A percentile compares a stretch with the other conserved stretches of the same genome.
Evolutionary conservation across 2,888 invertebrate species (phyloP).

Genomic region (Petrophora chlorosata): DNA sequence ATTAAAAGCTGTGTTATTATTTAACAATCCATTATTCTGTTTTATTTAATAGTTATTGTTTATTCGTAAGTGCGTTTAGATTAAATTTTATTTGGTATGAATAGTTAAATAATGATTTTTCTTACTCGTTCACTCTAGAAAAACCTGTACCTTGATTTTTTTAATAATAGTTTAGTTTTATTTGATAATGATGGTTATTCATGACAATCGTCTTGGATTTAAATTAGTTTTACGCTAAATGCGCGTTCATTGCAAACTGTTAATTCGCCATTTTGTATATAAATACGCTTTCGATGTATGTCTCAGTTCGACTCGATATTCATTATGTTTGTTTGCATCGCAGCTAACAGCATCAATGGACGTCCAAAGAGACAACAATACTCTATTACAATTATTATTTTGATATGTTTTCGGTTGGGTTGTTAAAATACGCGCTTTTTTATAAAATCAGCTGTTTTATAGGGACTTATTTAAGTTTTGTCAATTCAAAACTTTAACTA

Average conservation of each 20-base stretch:
- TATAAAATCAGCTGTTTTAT: constrained; percentile 62
- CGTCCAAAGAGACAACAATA: constrained; percentile 55
- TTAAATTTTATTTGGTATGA: constrained; percentile 80
- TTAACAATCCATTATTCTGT: constrained; percentile 82
- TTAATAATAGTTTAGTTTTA: constrained; percentile 73
- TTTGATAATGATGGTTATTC: constrained; percentile 77
- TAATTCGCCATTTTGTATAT: constrained; percentile 58
- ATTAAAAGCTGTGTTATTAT: constrained; percentile 81
- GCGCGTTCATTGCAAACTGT: constrained; percentile 41
- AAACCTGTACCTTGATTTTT: constrained; percentile 81
- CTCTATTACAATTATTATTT: constrained; percentile 33
- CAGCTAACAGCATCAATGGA: constrained; percentile 75
- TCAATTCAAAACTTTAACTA: constrained; percentile 82
- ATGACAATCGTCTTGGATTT: constrained; percentile 66
- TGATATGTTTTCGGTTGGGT: constrained; percentile 30
- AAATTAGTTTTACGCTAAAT: constrained; percentile 46
- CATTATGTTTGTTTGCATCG: constrained; percentile 76
- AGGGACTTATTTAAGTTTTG: constrained; percentile 83
- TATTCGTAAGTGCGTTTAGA: constrained; percentile 80
- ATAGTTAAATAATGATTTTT: constrained; percentile 68
- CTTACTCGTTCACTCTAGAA: constrained; percentile 71
- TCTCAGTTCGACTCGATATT: constrained; percentile 66
- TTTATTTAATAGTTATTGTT: constrained; percentile 83
- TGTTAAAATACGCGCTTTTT: constrained; percentile 52
- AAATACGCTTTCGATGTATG: constrained; percentile 57